Base-by-base conservation (phyloP, 2,113 vertebrate species). In the Rattus rattus region DNA sequence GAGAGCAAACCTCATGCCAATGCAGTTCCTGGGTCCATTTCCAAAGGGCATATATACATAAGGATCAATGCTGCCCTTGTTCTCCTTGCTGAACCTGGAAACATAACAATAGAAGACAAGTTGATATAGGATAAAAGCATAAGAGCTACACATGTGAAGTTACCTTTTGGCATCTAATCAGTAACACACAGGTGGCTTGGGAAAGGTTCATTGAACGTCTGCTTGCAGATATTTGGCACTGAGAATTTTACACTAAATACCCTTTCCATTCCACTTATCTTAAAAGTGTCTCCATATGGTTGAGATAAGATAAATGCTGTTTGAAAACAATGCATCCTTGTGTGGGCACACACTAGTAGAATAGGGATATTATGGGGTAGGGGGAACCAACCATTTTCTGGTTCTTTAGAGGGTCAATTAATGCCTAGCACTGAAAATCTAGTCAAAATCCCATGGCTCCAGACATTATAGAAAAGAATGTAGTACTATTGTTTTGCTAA, bases 1-100 rank as follows among this genome's bases (percentile, higher is more conserved):
- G 22, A 99, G 33, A 6, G 98, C 98, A 93, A 99, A 99, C 75
- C 98, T 98, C 99, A 99, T 99, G 26, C 99, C 99, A 63, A 99
- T 98, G 95, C 99, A 99, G 92, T 99, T 99, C n/a, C 99, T 98
- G 7, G 99, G 99, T 0, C 99, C 99, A 28, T 39, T 72, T 36
- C 99, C 99, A 89, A 99, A 99, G 30, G 99, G 98, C 97, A 90
- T 69, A 89, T 98, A 99, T 0, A 69, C 26, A 43, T 98, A 90
- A 99, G 98, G 98, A 88, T 98, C 97, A 8, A 98, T 96, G 28
- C 8, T 92, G 0, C 98, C 97, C 89, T 98, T 98, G 94, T 98
- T 99, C 54, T 98, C 97, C 85, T 98, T 99, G 90, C 98, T 99
- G 95, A 99, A 99, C 95, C 99, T 99, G 91, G 28, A 39, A 81